phyloP scores from a whole-genome alignment of 2,888 invertebrate species.

The Orthosia cruda region DNA sequence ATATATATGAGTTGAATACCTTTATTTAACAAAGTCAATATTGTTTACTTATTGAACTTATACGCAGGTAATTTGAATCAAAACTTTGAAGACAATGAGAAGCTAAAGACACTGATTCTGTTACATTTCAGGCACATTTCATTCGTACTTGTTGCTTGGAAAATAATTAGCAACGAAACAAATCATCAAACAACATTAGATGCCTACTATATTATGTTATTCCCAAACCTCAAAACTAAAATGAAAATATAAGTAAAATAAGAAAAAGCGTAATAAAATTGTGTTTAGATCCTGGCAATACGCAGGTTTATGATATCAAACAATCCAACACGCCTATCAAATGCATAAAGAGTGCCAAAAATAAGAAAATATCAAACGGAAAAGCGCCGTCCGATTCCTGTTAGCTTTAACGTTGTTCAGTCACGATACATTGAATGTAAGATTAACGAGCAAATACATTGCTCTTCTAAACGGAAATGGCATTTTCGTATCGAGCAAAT shows the following conservation, averaged over 20 bases:
- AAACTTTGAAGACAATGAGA: conserved; percentile 13
- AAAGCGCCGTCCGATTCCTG: conserved; percentile 67
- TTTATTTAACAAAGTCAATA: conserved; percentile 45
- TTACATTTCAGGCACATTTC: neutral
- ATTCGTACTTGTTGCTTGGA: neutral
- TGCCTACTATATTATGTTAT: no score
- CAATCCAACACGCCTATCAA: conserved; percentile 28
- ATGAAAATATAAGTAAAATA: neutral
- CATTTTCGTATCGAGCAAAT: neutral
- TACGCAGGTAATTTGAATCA: conserved; percentile 17
- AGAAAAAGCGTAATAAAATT: neutral
- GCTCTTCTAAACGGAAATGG: neutral
- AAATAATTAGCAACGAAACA: neutral
- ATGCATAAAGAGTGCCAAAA: conserved; percentile 47
- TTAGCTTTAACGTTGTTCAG: conserved; percentile 64
- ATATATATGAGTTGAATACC: conserved; percentile 47
- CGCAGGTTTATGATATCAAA: neutral
- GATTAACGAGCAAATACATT: conserved; percentile 34
- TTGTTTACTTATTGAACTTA: conserved; percentile 37
- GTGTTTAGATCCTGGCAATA: neutral
- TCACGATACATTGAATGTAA: conserved; percentile 64
- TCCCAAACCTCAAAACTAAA: neutral
- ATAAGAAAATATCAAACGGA: conserved; percentile 67
- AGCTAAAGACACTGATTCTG: neutral
- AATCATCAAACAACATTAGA: neutral